These are phyloP conservation scores for Cosmorhoe ocellata DNA, from an alignment of 2,888 invertebrate genomes.

Conservation along the genomic window DNA sequence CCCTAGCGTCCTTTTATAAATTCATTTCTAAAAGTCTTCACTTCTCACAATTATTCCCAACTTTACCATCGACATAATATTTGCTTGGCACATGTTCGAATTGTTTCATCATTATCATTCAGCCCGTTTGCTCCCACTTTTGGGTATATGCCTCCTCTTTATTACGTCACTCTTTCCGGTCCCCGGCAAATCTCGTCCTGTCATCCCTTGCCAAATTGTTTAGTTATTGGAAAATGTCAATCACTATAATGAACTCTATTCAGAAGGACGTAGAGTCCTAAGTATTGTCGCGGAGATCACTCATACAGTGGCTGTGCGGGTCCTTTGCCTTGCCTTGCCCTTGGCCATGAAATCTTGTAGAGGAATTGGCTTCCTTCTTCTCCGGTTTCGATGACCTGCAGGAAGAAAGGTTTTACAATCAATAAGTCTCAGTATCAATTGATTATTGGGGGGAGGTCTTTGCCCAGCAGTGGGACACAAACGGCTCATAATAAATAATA, in stretches of 20 bases:
- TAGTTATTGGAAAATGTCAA: neutral
- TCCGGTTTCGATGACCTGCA: constrained; percentile 81
- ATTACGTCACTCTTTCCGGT: too few relatives aligned
- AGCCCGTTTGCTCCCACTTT: too few relatives aligned
- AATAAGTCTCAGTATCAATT: too few relatives aligned
- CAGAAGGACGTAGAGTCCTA: neutral
- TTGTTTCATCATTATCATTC: too few relatives aligned
- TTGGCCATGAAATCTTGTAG: constrained; percentile 83
- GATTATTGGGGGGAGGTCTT: too few relatives aligned
- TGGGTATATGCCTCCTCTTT: too few relatives aligned
- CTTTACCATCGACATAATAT: neutral
- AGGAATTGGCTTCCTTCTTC: constrained; percentile 84
- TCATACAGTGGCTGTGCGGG: constrained; percentile 71
- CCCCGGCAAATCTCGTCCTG: too few relatives aligned
- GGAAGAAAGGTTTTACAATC: neutral
- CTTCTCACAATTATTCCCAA: neutral
- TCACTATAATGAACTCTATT: neutral
- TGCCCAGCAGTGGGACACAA: too few relatives aligned
- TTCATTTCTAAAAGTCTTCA: constrained; percentile 1
- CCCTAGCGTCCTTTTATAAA: neutral
- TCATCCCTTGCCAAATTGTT: too few relatives aligned
- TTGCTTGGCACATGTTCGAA: too few relatives aligned
- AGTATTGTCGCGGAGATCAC: constrained; percentile 38
- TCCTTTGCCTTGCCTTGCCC: constrained; percentile 59
- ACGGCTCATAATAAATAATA: too few relatives aligned